These are phyloP conservation scores for Zalophus californianus DNA, from an alignment of 2,797 vertebrate genomes.

Conservation along the genomic window DNA sequence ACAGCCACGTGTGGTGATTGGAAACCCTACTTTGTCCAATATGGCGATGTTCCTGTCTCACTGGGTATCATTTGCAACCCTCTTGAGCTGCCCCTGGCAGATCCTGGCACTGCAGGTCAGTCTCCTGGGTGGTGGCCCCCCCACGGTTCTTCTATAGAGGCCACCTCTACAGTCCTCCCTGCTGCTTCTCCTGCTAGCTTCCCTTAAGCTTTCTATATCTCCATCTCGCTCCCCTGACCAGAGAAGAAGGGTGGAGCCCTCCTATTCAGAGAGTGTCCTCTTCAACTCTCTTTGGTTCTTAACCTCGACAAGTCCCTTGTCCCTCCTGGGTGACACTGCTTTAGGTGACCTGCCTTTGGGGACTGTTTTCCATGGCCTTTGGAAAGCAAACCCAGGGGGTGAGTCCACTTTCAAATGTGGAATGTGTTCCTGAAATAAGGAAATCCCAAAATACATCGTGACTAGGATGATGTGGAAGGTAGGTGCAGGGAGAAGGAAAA, in stretches of 20 bases:
- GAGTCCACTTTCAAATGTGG: neutral
- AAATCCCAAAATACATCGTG: rapidly evolving
- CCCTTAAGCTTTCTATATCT: neutral
- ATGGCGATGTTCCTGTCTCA: neutral
- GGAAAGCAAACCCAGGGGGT: neutral
- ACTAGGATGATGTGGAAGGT: too few species aligned
- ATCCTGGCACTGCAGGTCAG: neutral
- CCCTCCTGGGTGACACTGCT: neutral
- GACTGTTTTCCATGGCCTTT: neutral
- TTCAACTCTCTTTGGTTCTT: neutral
- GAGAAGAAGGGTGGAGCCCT: neutral
- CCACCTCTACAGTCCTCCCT: neutral
- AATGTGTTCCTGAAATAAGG: neutral
- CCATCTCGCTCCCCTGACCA: neutral
- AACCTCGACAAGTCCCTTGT: neutral
- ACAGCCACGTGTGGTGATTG: neutral
- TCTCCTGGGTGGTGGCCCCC: neutral
- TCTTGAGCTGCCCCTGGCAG: too few species aligned
- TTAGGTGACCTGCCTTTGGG: neutral
- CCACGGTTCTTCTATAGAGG: neutral
- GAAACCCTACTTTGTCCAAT: neutral
- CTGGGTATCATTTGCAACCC: rapidly evolving
- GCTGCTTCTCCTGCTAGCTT: neutral
- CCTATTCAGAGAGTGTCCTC: neutral
- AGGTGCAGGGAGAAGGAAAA: neutral